Conservation (phyloP, 2,888 invertebrate species). For the Caradrina kadenii region DNA sequence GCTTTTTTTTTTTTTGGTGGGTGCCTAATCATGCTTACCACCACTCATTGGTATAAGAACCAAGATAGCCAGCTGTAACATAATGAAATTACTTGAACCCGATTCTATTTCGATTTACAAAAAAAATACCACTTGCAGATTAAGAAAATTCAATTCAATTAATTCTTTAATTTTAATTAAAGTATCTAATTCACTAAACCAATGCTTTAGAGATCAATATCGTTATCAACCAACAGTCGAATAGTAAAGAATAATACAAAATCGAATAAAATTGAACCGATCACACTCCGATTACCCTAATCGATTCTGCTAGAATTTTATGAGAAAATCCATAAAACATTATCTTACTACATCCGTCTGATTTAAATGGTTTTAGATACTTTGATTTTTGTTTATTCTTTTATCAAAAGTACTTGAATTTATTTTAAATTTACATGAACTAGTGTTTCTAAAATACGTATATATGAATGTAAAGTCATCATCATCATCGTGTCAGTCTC, state of each 20-base stretch:
- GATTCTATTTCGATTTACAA: too few species aligned
- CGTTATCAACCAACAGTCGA: background rate
- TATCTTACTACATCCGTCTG: slow-evolving; percentile 9
- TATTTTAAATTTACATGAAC: background rate
- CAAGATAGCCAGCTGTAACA: too few species aligned
- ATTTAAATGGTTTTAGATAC: background rate
- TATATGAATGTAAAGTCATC: too few species aligned
- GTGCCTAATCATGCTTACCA: too few species aligned
- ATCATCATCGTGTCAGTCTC: too few species aligned
- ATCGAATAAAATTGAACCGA: slow-evolving; percentile 5
- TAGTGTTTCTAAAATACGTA: too few species aligned
- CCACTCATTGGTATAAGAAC: too few species aligned
- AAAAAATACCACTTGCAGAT: too few species aligned
- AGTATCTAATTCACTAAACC: background rate
- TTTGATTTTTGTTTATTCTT: background rate
- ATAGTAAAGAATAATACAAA: background rate
- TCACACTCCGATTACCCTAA: slow-evolving; percentile 7
- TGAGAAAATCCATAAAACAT: slow-evolving; percentile 36
- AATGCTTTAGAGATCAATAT: background rate
- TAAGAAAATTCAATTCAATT: too few species aligned
- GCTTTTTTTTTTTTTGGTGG: too few species aligned
- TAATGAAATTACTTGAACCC: too few species aligned
- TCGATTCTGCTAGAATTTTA: slow-evolving; percentile 26
- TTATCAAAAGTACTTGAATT: slow-evolving; percentile 19
- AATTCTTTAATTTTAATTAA: too few species aligned